A percentile compares a stretch with the other conserved stretches of the same genome.
These are phyloP conservation scores for Tholera decimalis DNA, from an alignment of 2,888 invertebrate species.

Conservation along the genomic window DNA sequence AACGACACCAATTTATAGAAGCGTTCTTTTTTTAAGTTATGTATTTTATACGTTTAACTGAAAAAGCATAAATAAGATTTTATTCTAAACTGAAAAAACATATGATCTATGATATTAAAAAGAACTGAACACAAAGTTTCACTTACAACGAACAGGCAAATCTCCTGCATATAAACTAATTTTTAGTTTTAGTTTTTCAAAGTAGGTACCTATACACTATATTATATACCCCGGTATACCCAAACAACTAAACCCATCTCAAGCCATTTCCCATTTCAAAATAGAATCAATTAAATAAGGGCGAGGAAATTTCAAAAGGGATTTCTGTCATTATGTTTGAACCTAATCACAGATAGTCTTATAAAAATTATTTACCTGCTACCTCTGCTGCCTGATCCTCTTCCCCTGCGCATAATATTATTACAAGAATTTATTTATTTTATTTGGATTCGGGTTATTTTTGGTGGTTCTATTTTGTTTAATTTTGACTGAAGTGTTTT, in stretches of 20 bases:
- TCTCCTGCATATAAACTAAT: too few species aligned
- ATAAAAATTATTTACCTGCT: slow-evolving; percentile 61
- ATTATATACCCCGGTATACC: too few species aligned
- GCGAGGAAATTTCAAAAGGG: too few species aligned
- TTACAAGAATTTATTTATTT: slow-evolving; percentile 12
- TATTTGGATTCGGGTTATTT: slow-evolving; percentile 31
- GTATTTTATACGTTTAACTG: neutral
- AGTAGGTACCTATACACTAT: too few species aligned
- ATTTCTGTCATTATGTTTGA: too few species aligned
- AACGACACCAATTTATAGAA: neutral
- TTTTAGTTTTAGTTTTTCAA: too few species aligned
- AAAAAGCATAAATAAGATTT: neutral
- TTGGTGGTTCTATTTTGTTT: slow-evolving; percentile 14
- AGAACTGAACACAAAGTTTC: too few species aligned
- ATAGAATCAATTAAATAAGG: too few species aligned
- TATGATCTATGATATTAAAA: neutral
- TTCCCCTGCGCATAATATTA: slow-evolving; percentile 53
- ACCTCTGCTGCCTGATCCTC: slow-evolving; percentile 44
- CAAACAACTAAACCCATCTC: too few species aligned
- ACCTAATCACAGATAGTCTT: too few species aligned
- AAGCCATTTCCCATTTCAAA: too few species aligned
- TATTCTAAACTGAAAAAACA: neutral
- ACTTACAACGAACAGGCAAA: too few species aligned
- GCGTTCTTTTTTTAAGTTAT: slow-evolving; percentile 28
- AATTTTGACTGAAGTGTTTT: slow-evolving; percentile 21